phyloP scores from a whole-genome alignment of 2,888 invertebrate genomes.

The Eilema depressum region DNA sequence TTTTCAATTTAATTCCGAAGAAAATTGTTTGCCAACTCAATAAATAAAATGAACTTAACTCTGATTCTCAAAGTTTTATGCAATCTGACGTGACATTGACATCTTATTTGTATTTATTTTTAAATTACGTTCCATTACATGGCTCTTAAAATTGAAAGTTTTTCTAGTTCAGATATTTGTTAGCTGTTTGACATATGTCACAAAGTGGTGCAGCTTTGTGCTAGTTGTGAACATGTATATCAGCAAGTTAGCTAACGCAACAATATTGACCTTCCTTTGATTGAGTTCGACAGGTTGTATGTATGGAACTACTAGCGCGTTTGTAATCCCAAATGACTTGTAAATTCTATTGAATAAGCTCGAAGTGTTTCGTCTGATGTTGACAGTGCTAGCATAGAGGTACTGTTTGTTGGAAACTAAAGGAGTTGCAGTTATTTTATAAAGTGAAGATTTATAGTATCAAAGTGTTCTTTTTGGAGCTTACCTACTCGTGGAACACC shows the following conservation, averaged over 20 bases:
- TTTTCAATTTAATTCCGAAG: background rate
- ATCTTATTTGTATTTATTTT: background rate
- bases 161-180: background rate
- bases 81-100: background rate
- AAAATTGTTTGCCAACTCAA: background rate
- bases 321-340: conserved; percentile 14
- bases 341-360: conserved; percentile 12
- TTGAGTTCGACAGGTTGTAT: conserved; percentile 4
- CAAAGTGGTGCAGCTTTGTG: background rate
- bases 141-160: background rate
- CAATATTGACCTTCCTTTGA: conserved; percentile 8
- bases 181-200: background rate
- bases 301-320: background rate
- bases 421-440: background rate
- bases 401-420: background rate
- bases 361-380: background rate
- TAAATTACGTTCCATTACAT: background rate
- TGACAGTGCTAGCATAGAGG: background rate
- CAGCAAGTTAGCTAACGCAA: conserved; percentile 3
- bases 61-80: background rate
- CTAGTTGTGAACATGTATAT: conserved; percentile 5
- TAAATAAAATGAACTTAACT: background rate
- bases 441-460: background rate
- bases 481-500: no score
- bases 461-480: background rate